phyloP scores from a whole-genome alignment of 2,797 vertebrate genomes.

The Cryptoprocta ferox region DNA sequence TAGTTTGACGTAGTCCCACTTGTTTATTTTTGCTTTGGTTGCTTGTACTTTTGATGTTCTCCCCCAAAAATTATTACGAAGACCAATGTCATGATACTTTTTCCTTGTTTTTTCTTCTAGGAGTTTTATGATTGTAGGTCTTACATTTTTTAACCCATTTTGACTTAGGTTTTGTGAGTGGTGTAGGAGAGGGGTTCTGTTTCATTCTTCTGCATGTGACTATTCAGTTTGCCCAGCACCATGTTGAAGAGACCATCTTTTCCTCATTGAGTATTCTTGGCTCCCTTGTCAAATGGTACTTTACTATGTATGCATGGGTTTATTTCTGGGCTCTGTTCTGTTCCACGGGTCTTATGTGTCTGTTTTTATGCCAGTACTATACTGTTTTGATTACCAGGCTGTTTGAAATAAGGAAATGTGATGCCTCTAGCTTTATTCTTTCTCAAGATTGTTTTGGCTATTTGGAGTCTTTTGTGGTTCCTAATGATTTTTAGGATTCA shows the following conservation, averaged over 20 bases:
- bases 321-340: neutral
- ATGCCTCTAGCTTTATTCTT: neutral
- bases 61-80: neutral
- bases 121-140: neutral
- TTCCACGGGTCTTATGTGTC: neutral
- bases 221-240: neutral
- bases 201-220: neutral
- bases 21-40: constrained; percentile 13
- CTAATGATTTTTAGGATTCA: neutral
- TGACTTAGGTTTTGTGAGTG: neutral
- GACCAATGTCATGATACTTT: neutral
- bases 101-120: neutral
- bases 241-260: neutral
- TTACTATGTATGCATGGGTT: neutral
- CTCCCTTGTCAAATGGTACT: neutral
- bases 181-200: neutral
- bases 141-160: neutral
- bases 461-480: neutral
- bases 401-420: neutral
- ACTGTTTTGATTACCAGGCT: neutral
- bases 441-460: neutral
- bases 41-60: neutral
- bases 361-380: neutral
- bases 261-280: neutral
- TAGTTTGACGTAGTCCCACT: neutral